Conservation (phyloP, 2,797 vertebrate genomes). For the Acrocephalus scirpaceus region DNA sequence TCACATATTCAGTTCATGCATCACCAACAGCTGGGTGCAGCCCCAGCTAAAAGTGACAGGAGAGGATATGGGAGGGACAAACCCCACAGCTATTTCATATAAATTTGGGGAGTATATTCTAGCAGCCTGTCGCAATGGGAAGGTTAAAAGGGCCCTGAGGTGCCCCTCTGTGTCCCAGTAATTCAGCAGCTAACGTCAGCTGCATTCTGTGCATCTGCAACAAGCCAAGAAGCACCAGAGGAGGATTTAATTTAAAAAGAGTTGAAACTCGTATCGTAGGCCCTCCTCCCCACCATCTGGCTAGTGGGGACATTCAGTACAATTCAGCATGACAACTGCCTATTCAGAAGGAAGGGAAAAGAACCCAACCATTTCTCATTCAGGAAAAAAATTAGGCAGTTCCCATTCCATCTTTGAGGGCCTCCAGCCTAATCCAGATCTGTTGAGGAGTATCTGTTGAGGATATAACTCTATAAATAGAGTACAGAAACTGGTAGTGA, state of each 20-base stretch:
- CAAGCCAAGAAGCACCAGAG: constrained; percentile 24
- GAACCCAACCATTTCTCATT: background rate
- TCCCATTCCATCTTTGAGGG: background rate
- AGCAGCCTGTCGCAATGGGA: background rate
- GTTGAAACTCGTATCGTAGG: background rate
- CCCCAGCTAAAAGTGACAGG: background rate
- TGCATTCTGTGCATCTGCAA: background rate
- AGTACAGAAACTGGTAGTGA: background rate
- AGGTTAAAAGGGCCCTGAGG: background rate
- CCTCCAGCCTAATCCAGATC: background rate
- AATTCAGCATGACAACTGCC: background rate
- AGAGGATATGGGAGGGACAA: background rate
- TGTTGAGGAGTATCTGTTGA: background rate
- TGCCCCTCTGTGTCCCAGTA: background rate
- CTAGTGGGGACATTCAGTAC: constrained; percentile 22
- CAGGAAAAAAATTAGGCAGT: constrained; percentile 8
- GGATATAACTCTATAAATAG: background rate
- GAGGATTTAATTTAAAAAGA: constrained; percentile 7
- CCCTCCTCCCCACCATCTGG: constrained; percentile 50
- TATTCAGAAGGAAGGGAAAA: background rate
- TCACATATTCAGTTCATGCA: background rate
- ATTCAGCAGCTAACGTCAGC: background rate
- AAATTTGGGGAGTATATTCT: background rate
- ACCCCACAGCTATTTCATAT: background rate
- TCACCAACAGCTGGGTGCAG: background rate